Evolutionary conservation across 2,113 vertebrate genomes (phyloP).

Genomic region (Crotalus viridis): DNA sequence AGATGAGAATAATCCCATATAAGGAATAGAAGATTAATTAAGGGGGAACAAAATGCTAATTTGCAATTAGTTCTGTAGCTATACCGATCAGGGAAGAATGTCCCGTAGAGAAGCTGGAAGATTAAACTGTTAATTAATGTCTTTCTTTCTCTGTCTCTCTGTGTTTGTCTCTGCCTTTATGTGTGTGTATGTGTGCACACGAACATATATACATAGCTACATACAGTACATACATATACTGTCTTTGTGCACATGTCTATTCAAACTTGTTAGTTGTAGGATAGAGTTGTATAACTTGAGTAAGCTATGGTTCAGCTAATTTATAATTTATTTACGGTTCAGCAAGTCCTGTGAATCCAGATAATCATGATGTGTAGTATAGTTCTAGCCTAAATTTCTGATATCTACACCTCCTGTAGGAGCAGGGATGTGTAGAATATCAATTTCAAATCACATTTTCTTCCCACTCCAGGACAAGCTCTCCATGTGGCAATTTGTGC

Average conservation of each 20-base stretch:
- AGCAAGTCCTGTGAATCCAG: background rate
- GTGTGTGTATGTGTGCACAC: too few species aligned
- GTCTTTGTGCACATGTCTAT: background rate
- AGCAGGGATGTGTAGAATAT: background rate
- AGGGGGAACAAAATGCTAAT: background rate
- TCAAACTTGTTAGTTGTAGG: background rate
- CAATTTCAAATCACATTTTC: background rate
- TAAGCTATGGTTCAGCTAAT: background rate
- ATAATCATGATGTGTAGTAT: background rate
- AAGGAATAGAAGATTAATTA: background rate
- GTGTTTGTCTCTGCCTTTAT: too few species aligned
- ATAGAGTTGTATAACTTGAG: background rate
- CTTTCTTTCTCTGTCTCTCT: background rate
- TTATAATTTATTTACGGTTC: background rate
- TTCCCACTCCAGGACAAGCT: background rate
- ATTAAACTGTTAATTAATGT: background rate
- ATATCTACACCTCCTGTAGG: background rate
- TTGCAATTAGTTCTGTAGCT: background rate
- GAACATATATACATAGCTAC: too few species aligned
- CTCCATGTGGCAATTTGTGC: background rate
- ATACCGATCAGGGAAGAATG: background rate
- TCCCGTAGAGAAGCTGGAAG: background rate
- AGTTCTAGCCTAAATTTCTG: background rate
- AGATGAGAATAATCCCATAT: background rate
- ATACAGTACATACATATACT: too few species aligned